These are phyloP conservation scores for Tipula confusa DNA, from an alignment of 2,888 invertebrate genomes.

Conservation along the genomic window DNA sequence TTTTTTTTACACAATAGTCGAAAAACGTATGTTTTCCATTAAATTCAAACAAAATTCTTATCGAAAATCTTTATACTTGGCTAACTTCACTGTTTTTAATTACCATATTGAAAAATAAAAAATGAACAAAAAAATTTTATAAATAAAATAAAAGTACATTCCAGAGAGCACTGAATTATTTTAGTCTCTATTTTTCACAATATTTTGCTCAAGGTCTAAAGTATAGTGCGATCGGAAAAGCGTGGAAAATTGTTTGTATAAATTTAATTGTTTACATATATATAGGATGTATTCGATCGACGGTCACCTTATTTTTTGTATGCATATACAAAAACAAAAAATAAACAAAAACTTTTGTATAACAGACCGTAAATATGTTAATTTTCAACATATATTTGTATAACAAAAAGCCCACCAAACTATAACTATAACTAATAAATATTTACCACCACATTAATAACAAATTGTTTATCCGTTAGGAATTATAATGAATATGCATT, in stretches of 20 bases:
- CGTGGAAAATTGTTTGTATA: too few species aligned
- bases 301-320: not conserved
- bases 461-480: slow-evolving; percentile 30
- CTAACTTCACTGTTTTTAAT: slow-evolving; percentile 30
- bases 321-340: too few species aligned
- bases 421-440: not conserved
- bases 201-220: slow-evolving; percentile 29
- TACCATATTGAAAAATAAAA: not conserved
- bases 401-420: slow-evolving; percentile 20
- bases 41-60: slow-evolving; percentile 27
- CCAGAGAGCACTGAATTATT: slow-evolving; percentile 29
- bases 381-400: not conserved
- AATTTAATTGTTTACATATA: too few species aligned
- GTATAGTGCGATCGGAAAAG: not conserved
- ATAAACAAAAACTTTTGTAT: too few species aligned
- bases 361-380: not conserved
- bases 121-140: not conserved
- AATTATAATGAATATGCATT: slow-evolving; percentile 26
- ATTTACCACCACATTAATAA: slow-evolving; percentile 27
- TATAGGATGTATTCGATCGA: not conserved
- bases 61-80: slow-evolving; percentile 29
- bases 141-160: not conserved
- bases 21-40: slow-evolving; percentile 30
- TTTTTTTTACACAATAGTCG: slow-evolving; percentile 30
- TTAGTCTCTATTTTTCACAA: slow-evolving; percentile 26